Conservation (phyloP, 2,797 vertebrate species). For the Fringilla coelebs region DNA sequence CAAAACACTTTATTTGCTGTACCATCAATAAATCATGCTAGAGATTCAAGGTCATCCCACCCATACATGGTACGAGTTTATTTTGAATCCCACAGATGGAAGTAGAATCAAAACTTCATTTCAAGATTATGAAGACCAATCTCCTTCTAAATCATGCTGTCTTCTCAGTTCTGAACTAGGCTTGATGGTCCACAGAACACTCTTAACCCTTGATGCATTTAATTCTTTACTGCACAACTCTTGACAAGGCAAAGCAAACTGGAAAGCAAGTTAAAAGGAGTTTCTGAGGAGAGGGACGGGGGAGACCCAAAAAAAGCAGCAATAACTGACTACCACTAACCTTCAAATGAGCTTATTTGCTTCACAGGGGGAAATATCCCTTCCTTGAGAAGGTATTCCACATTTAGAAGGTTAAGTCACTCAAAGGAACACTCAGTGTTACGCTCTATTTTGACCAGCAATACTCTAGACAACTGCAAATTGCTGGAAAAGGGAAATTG, state of each 20-base stretch:
- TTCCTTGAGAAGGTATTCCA: background rate
- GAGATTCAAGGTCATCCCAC: background rate
- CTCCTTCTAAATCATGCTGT: background rate
- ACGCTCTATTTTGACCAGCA: background rate
- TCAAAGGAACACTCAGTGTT: background rate
- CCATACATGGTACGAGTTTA: rapidly evolving
- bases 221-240: background rate
- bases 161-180: background rate
- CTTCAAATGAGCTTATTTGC: background rate
- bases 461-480: background rate
- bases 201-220: background rate
- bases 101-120: background rate
- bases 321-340: background rate
- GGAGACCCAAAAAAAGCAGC: background rate
- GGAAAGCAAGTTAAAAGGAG: background rate
- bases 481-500: background rate
- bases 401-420: background rate
- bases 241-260: background rate
- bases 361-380: background rate
- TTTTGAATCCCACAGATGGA: background rate
- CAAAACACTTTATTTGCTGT: background rate
- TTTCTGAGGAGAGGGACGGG: background rate
- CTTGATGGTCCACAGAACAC: background rate
- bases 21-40: background rate
- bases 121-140: background rate